These are phyloP conservation scores for Sminthopsis crassicaudata DNA, from an alignment of 2,113 vertebrate species.

Conservation along the genomic window DNA sequence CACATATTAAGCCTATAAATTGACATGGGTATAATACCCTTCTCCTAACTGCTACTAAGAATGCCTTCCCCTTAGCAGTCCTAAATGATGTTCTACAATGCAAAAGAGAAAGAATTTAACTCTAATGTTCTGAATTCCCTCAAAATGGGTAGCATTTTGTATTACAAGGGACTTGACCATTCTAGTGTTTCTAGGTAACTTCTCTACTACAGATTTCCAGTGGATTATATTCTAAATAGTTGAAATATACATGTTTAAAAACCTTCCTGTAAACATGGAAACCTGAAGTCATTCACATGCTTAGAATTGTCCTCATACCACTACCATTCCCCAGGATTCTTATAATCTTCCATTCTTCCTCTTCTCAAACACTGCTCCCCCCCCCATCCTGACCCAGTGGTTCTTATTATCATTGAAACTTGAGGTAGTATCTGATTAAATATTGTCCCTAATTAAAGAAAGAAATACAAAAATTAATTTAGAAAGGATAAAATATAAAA, in stretches of 20 bases:
- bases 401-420: not conserved
- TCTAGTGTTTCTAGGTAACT: not conserved
- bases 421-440: not conserved
- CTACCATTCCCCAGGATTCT: not conserved
- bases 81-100: conserved; percentile 40
- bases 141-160: not conserved
- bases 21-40: not conserved
- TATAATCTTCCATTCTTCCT: not conserved
- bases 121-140: conserved; percentile 7
- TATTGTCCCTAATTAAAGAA: not conserved
- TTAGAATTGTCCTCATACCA: not conserved
- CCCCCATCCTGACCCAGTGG: not conserved
- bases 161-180: not conserved
- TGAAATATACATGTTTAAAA: not conserved
- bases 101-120: conserved; percentile 46
- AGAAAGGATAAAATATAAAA: not conserved
- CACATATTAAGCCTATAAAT: conserved; percentile 20
- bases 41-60: conserved; percentile 40
- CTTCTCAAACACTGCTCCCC: not conserved
- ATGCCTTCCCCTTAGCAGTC: not conserved
- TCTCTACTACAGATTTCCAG: not conserved
- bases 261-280: not conserved
- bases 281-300: not conserved
- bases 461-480: not conserved
- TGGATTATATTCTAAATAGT: not conserved